These are phyloP conservation scores for Athrips mouffetella DNA, from an alignment of 2,888 invertebrate genomes.

Conservation along the genomic window DNA sequence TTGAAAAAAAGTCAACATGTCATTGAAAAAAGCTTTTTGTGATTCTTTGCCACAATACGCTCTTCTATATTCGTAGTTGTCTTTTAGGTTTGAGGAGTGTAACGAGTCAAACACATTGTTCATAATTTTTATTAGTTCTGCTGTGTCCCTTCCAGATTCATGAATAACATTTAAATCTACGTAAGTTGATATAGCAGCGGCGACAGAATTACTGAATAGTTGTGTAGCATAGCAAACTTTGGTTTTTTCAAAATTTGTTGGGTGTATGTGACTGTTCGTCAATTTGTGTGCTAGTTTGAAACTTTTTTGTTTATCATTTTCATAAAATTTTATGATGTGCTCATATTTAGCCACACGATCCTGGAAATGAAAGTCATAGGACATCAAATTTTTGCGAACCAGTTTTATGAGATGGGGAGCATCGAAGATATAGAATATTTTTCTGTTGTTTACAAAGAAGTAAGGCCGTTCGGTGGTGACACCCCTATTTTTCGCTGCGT, in stretches of 20 bases:
- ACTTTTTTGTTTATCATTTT: conserved; percentile 25
- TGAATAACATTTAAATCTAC: conserved; percentile 21
- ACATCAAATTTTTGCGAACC: conserved; percentile 29
- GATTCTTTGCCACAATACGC: too few relatives aligned
- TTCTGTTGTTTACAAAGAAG: conserved; percentile 29
- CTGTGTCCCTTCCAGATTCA: conserved; percentile 19
- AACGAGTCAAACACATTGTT: too few relatives aligned
- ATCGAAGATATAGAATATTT: conserved; percentile 37
- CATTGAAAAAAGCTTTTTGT: too few relatives aligned
- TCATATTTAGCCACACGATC: conserved; percentile 17
- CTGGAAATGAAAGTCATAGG: conserved; percentile 31
- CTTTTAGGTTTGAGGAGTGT: too few relatives aligned
- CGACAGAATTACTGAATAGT: conserved; percentile 34
- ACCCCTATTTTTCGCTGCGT: conserved; percentile 22
- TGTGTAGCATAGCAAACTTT: conserved; percentile 28
- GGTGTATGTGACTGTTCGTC: conserved; percentile 31
- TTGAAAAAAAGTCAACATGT: too few relatives aligned
- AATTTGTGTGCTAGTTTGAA: conserved; percentile 33
- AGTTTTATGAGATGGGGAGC: conserved; percentile 32
- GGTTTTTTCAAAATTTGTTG: conserved; percentile 27
- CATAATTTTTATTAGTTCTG: conserved; percentile 18
- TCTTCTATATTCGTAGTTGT: too few relatives aligned
- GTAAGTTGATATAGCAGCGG: conserved; percentile 27
- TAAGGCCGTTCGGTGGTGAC: conserved; percentile 28
- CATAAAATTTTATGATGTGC: conserved; percentile 30